phyloP scores from a whole-genome alignment of 2,113 vertebrate species.

The western clawed frog (Xenopus tropicalis) region UCB_Xtro_10.0 CM004449.2:110715001-110715500 shows the following conservation, averaged over 20 bases:
- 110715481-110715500: constrained; percentile 50
- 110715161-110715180: constrained; percentile 11
- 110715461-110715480: constrained; percentile 51
- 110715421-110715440: constrained; percentile 54
- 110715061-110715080: constrained; percentile 35
- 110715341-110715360: neutral
- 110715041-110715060: constrained; percentile 15
- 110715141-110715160: constrained; percentile 18
- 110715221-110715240: constrained; percentile 25
- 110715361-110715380: constrained; percentile 29
- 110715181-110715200: neutral
- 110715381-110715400: constrained; percentile 47
- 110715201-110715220: constrained; percentile 40
- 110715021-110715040: constrained; percentile 23
- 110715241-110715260: constrained; percentile 2
- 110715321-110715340: neutral
- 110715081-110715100: constrained; percentile 36
- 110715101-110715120: constrained; percentile 39
- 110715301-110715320: constrained; percentile 12
- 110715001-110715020: constrained; percentile 13
- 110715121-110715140: constrained; percentile 24
- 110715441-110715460: constrained; percentile 51
- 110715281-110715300: constrained; percentile 38
- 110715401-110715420: constrained; percentile 51
- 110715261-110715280: constrained; percentile 41